Evolutionary conservation across 2,113 vertebrate genomes (phyloP).

Genomic region (Prolemur simus): DNA sequence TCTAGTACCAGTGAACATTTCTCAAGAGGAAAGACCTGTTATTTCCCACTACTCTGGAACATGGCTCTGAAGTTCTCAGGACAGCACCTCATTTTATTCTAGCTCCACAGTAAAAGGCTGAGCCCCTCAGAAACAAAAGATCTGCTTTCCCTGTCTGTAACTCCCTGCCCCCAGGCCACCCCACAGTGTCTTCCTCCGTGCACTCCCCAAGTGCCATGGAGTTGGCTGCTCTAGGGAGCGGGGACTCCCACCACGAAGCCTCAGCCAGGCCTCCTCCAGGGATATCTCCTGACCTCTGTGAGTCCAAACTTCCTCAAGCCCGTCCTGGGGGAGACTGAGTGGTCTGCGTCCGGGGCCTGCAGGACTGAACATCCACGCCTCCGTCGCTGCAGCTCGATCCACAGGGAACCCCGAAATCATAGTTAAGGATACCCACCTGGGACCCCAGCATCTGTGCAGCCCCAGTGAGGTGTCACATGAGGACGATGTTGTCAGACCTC

Average conservation of each 20-base stretch:
- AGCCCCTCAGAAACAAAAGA: not conserved
- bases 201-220: fast-evolving
- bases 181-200: fast-evolving
- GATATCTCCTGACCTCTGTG: not conserved
- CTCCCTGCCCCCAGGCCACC: not conserved
- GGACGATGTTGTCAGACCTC: not conserved
- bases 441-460: not conserved
- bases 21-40: not conserved
- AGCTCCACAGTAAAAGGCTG: not conserved
- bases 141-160: not conserved
- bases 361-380: fast-evolving
- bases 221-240: not conserved
- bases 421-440: no score
- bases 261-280: not conserved
- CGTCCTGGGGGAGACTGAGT: not conserved
- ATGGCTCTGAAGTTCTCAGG: not conserved
- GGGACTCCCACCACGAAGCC: not conserved
- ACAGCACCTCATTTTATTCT: fast-evolving
- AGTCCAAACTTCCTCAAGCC: not conserved
- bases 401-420: fast-evolving
- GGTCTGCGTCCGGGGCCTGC: fast-evolving
- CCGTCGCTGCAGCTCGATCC: fast-evolving
- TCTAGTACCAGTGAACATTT: no score
- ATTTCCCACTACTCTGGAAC: not conserved
- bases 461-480: fast-evolving